A percentile compares a stretch with the other conserved stretches of the same genome.
phyloP scores from a whole-genome alignment of 2,797 vertebrate genomes.

The Graptemys geographica region DNA sequence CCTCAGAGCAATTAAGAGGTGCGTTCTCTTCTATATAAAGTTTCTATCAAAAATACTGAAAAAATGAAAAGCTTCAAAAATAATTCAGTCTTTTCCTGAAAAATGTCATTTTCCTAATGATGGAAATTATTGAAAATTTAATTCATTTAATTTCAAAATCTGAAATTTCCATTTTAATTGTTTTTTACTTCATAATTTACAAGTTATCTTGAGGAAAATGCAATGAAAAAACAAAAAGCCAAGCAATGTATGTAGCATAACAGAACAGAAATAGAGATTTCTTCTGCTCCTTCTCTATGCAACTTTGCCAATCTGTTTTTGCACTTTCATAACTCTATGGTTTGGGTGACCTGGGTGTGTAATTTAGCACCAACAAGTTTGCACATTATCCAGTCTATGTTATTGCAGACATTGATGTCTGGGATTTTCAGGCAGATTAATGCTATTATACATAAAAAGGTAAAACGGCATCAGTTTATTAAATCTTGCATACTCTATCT shows the following conservation, averaged over 20 bases:
- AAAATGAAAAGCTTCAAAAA: not conserved
- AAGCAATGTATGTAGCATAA: not conserved
- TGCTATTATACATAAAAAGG: not conserved
- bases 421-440: not conserved
- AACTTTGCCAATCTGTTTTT: not conserved
- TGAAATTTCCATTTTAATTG: not conserved
- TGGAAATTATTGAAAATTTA: not conserved
- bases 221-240: not conserved
- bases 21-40: not conserved
- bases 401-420: not conserved
- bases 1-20: not conserved
- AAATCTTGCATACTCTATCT: not conserved
- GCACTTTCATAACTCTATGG: not conserved
- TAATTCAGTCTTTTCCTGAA: rapidly evolving
- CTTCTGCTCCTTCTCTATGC: not conserved
- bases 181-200: not conserved
- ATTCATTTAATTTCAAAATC: not conserved
- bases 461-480: not conserved
- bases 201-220: not conserved
- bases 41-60: not conserved
- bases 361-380: not conserved
- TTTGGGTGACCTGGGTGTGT: not conserved
- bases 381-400: not conserved
- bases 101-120: not conserved
- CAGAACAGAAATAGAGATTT: not conserved